phyloP scores from a whole-genome alignment of 2,113 vertebrate species.

The Phylloscopus trochiloides region DNA sequence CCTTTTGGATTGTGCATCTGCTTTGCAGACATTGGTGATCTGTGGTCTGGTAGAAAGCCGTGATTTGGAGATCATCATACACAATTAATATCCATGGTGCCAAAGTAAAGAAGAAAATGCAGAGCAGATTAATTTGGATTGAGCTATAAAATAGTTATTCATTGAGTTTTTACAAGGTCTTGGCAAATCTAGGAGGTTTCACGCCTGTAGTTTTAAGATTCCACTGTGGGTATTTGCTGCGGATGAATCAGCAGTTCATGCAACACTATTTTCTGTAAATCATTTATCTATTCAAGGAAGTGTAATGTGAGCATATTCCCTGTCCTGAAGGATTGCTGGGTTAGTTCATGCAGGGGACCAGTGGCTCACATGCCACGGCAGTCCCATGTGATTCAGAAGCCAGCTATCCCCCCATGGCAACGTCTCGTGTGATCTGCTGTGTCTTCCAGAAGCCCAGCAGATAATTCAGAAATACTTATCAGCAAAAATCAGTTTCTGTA shows the following conservation, averaged over 20 bases:
- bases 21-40: constrained; percentile 47
- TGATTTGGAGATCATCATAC: neutral
- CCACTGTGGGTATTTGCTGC: neutral
- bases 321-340: neutral
- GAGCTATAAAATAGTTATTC: neutral
- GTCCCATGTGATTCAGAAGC: neutral
- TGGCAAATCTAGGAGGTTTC: neutral
- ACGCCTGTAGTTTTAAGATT: neutral
- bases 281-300: neutral
- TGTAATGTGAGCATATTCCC: neutral
- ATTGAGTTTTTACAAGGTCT: neutral
- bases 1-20: constrained; percentile 36
- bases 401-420: fast-evolving
- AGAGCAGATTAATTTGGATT: neutral
- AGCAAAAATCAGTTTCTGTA: neutral
- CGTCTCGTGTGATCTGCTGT: fast-evolving
- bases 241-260: neutral
- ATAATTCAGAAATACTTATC: neutral
- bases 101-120: neutral
- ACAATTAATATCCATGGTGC: neutral
- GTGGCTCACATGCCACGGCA: neutral
- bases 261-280: neutral
- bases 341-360: neutral
- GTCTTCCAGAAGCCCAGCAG: neutral
- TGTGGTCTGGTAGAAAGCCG: neutral